Conservation (phyloP, 2,113 vertebrate genomes). For the Elanus axillaris region DNA sequence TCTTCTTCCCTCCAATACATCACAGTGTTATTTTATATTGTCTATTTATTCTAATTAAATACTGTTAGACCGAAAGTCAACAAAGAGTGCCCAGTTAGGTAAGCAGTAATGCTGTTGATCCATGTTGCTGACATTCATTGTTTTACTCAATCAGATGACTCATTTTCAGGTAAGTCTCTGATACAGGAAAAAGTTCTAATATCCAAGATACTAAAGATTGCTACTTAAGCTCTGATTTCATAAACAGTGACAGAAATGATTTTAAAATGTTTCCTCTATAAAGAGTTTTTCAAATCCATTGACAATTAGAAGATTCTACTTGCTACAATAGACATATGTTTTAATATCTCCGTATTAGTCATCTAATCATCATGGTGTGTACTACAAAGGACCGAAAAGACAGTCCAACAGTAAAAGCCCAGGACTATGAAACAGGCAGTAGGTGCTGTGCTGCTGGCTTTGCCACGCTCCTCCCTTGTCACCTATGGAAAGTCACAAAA, state of each 20-base stretch:
- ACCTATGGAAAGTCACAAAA: neutral
- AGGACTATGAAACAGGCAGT: neutral
- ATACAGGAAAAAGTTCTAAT: neutral
- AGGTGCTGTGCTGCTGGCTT: neutral
- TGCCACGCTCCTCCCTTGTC: neutral
- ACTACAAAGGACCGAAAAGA: neutral
- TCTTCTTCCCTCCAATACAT: neutral
- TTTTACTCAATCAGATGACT: neutral
- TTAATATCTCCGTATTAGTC: neutral
- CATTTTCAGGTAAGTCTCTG: neutral
- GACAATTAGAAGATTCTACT: neutral
- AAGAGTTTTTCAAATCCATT: neutral
- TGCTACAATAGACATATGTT: neutral
- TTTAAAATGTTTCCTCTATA: neutral
- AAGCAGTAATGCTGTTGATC: neutral
- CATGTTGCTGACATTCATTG: neutral
- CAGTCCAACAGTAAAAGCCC: neutral
- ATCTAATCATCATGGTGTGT: neutral
- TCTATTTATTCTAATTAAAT: neutral
- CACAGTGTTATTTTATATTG: neutral
- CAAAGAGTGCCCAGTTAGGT: neutral
- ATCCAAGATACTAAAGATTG: neutral
- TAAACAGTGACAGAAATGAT: neutral
- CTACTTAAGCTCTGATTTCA: neutral
- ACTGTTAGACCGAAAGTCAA: neutral